Percentiles rank a stretch among this genome's conserved stretches.
phyloP scores from a whole-genome alignment of 2,888 invertebrate species.

The Dasysyrphus albostriatus region DNA sequence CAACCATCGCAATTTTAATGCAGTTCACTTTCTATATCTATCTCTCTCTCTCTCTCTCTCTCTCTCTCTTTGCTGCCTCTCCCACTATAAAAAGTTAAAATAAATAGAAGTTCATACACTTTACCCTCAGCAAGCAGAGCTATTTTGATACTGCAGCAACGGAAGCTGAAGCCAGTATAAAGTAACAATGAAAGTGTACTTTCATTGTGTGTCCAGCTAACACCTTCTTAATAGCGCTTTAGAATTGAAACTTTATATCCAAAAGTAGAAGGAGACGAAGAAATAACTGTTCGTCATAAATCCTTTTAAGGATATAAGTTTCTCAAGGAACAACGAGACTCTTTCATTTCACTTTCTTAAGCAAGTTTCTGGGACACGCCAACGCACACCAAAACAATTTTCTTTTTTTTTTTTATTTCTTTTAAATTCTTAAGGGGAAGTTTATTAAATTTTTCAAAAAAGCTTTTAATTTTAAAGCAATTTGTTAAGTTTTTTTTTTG shows the following conservation, averaged over 20 bases:
- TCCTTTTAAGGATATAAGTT: slow-evolving; percentile 14
- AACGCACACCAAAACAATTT: slow-evolving; percentile 2
- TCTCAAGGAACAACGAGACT: slow-evolving; percentile 13
- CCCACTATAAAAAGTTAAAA: neutral
- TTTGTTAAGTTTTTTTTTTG: slow-evolving; percentile 5
- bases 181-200: slow-evolving; percentile 21
- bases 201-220: slow-evolving; percentile 28
- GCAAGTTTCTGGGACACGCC: neutral
- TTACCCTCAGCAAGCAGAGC: slow-evolving; percentile 1
- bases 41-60: too few species aligned
- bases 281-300: slow-evolving; percentile 38
- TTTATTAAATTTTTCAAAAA: slow-evolving; percentile 23
- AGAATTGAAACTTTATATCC: slow-evolving; percentile 40
- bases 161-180: neutral
- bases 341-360: slow-evolving; percentile 39
- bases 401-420: neutral
- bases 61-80: neutral
- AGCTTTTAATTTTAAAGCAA: neutral
- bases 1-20: neutral
- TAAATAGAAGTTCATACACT: slow-evolving; percentile 9
- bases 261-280: neutral
- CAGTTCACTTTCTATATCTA: neutral
- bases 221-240: slow-evolving; percentile 3
- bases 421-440: slow-evolving; percentile 18
- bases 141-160: neutral